Evolutionary conservation across 2,888 invertebrate species (phyloP).

Genomic region (Scaptomyza polygonia): DNA sequence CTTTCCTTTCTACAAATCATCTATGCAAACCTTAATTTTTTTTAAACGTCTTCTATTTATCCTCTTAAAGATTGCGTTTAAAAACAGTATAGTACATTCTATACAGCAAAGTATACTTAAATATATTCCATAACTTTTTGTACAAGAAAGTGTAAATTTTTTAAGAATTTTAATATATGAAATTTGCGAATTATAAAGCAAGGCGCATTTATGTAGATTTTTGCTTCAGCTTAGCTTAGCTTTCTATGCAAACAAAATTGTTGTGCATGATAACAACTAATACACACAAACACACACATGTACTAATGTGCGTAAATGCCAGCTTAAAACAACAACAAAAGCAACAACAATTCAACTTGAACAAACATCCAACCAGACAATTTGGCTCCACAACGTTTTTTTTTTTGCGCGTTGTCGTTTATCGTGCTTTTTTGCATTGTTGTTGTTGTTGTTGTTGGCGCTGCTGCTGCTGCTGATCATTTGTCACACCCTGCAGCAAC

Average conservation of each 20-base stretch:
- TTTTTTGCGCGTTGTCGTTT: slow-evolving; percentile 60
- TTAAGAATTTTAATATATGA: slow-evolving; percentile 40
- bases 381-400: slow-evolving; percentile 70
- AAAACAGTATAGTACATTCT: background rate
- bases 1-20: background rate
- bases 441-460: slow-evolving; percentile 34
- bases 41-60: background rate
- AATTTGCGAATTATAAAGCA: slow-evolving; percentile 32
- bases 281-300: slow-evolving; percentile 26
- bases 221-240: background rate
- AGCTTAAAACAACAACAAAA: slow-evolving; percentile 36
- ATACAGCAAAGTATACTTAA: background rate
- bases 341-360: slow-evolving; percentile 69
- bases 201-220: slow-evolving; percentile 48
- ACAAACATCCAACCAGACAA: slow-evolving; percentile 76
- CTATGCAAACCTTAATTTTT: background rate
- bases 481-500: slow-evolving; percentile 74
- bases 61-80: background rate
- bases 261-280: slow-evolving; percentile 37
- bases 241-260: slow-evolving; percentile 63
- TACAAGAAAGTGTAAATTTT: slow-evolving; percentile 39
- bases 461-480: slow-evolving; percentile 52
- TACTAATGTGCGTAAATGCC: slow-evolving; percentile 52
- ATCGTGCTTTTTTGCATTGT: slow-evolving; percentile 28
- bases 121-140: background rate